These are phyloP conservation scores for Philypnodon macrostomus DNA, from an alignment of 2,797 vertebrate genomes.

Conservation along the genomic window DNA sequence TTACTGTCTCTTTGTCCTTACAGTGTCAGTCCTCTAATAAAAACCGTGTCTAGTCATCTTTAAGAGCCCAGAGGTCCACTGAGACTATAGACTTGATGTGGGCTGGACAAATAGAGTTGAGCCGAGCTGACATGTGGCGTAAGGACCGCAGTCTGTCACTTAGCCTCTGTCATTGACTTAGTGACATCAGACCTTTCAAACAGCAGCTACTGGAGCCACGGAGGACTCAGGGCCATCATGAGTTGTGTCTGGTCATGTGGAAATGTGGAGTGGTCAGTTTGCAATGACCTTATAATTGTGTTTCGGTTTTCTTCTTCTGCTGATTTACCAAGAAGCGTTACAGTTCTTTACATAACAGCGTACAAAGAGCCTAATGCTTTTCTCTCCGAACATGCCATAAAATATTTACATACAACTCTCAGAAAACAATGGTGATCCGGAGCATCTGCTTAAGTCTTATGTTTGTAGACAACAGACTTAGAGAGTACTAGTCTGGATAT, in stretches of 20 bases:
- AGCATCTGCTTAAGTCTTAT: constrained; percentile 14
- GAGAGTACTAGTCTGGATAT: neutral
- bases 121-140: constrained; percentile 32
- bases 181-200: constrained; percentile 35
- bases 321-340: neutral
- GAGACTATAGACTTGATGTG: constrained; percentile 17
- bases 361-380: constrained; percentile 6
- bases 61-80: constrained; percentile 5
- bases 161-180: constrained; percentile 41
- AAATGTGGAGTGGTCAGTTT: constrained; percentile 7
- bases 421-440: constrained; percentile 31
- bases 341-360: constrained; percentile 4
- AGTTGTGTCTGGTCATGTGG: constrained; percentile 1
- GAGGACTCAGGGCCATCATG: constrained; percentile 7
- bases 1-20: neutral
- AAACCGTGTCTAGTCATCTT: constrained; percentile 8
- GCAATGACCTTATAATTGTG: constrained; percentile 6
- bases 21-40: neutral
- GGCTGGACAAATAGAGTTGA: constrained; percentile 34
- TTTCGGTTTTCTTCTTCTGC: neutral
- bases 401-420: constrained; percentile 40
- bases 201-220: constrained; percentile 19
- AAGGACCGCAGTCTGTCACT: constrained; percentile 39
- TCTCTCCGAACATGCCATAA: constrained; percentile 20
- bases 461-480: constrained; percentile 4